These are phyloP conservation scores for Drosophila prostipennis DNA, from an alignment of 2,888 invertebrate species.

Conservation along the genomic window DNA sequence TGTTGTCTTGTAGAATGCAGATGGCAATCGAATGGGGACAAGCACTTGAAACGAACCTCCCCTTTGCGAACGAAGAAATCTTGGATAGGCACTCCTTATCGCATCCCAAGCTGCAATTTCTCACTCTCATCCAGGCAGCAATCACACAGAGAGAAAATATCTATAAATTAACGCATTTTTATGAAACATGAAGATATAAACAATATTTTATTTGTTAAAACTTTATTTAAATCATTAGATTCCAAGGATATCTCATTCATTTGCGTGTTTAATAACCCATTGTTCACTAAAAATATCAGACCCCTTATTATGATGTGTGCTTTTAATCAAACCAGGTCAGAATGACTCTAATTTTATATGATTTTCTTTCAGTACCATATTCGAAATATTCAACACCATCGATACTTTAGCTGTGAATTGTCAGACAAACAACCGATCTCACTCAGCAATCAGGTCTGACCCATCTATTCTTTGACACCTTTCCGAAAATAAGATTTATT, in stretches of 20 bases:
- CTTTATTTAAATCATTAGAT: too few relatives aligned
- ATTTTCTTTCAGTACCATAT: neutral
- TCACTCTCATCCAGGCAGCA: neutral
- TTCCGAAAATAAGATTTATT: constrained; percentile 22
- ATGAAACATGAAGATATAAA: too few relatives aligned
- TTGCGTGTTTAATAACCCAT: neutral
- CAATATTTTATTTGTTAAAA: too few relatives aligned
- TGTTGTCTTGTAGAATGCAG: constrained; percentile 16
- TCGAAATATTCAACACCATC: neutral
- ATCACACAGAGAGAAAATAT: neutral
- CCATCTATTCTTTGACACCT: constrained; percentile 29
- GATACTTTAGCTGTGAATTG: neutral
- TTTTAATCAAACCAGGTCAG: neutral
- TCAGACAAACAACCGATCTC: constrained; percentile 1
- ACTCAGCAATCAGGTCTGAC: neutral
- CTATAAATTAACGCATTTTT: too few relatives aligned
- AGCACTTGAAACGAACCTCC: constrained; percentile 6
- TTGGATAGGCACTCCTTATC: constrained; percentile 7
- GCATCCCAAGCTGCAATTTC: neutral
- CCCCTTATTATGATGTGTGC: neutral
- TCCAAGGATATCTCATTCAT: too few relatives aligned
- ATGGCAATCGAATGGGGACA: constrained; percentile 33
- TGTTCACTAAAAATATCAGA: neutral
- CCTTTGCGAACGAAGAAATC: neutral
- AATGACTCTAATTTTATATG: neutral